These are phyloP conservation scores for Drosophila gaucha DNA, from an alignment of 2,888 invertebrate species.

Conservation along the genomic window DNA sequence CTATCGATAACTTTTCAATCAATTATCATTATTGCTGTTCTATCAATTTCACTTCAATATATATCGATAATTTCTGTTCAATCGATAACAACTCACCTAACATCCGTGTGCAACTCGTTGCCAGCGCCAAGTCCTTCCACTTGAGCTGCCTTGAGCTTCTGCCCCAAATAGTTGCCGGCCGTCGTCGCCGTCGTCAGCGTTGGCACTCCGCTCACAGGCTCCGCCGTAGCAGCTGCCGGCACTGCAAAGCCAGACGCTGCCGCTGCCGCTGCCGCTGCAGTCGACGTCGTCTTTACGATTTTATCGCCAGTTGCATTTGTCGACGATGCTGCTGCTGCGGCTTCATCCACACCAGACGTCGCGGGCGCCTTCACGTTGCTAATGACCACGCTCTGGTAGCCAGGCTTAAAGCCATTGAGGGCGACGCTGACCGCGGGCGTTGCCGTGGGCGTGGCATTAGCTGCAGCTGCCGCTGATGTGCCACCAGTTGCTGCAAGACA, in stretches of 20 bases:
- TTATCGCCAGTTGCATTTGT: conserved; percentile 46
- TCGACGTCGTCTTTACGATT: conserved; percentile 45
- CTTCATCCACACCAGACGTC: conserved; percentile 24
- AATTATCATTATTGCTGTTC: neutral
- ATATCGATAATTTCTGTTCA: neutral
- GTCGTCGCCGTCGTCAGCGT: conserved; percentile 80
- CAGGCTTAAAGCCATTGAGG: conserved; percentile 71
- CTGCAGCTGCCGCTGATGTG: conserved; percentile 19
- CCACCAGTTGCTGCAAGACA: conserved; percentile 6
- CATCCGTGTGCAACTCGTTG: conserved; percentile 81
- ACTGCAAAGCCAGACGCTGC: conserved; percentile 31
- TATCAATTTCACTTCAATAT: no score
- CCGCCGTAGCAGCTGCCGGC: conserved; percentile 26
- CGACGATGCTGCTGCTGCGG: conserved; percentile 19
- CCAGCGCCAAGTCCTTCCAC: conserved; percentile 81
- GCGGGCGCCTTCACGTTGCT: conserved; percentile 51
- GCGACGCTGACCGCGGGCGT: conserved; percentile 52
- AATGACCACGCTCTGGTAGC: conserved; percentile 71
- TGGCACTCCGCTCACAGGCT: conserved; percentile 46
- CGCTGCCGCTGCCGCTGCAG: neutral
- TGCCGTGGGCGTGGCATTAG: conserved; percentile 47
- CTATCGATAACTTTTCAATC: neutral
- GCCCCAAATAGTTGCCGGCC: conserved; percentile 81
- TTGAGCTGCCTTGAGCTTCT: conserved; percentile 83
- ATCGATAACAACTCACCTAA: conserved; percentile 71